Evolutionary conservation across 2,797 vertebrate genomes (phyloP).

Genomic region (Gambelia wislizenii): DNA sequence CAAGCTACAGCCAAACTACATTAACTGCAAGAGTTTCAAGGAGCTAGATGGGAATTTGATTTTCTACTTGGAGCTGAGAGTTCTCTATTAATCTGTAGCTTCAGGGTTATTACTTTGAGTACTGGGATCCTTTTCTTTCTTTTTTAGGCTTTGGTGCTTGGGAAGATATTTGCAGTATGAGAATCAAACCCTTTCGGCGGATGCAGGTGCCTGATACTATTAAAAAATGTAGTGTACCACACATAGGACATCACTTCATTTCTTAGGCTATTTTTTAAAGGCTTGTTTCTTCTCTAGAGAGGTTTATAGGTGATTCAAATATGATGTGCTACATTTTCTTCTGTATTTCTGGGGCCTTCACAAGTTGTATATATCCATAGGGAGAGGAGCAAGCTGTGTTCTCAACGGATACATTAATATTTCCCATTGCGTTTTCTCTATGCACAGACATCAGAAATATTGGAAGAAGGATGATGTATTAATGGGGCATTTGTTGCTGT

Average conservation of each 20-base stretch:
- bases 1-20: background rate
- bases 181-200: slow-evolving; percentile 90
- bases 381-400: background rate
- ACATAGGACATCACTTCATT: background rate
- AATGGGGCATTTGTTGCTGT: background rate
- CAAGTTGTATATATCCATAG: background rate
- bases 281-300: slow-evolving; percentile 20
- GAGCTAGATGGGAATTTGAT: background rate
- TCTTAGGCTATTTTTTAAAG: slow-evolving; percentile 8
- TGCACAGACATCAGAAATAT: background rate
- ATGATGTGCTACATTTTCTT: background rate
- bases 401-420: background rate
- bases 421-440: background rate
- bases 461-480: background rate
- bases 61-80: slow-evolving; percentile 9
- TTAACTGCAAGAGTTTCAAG: background rate
- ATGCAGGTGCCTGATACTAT: slow-evolving; percentile 88
- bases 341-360: background rate
- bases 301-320: background rate
- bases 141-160: slow-evolving; percentile 92
- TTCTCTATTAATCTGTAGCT: background rate
- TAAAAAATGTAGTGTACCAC: background rate
- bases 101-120: background rate
- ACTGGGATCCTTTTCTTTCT: slow-evolving; percentile 41
- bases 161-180: slow-evolving; percentile 91